These are phyloP conservation scores for Drosophila melanocephala DNA, from an alignment of 2,888 invertebrate species.

Conservation along the genomic window DNA sequence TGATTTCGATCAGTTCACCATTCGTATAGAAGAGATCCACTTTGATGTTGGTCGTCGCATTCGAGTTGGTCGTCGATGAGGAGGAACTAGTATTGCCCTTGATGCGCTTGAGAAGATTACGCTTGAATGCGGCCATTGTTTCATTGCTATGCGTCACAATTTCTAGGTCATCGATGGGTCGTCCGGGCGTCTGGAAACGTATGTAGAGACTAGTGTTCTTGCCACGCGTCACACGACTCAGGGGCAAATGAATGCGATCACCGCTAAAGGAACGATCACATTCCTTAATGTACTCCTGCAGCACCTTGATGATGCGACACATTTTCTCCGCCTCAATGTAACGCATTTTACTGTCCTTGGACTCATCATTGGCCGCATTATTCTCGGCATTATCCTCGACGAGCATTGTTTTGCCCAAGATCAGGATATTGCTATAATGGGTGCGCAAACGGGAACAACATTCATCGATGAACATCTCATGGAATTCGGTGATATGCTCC, in stretches of 20 bases:
- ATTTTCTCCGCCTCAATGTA: conserved; percentile 91
- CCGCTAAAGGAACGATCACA: conserved; percentile 95
- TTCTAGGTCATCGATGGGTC: conserved; percentile 96
- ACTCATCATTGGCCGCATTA: conserved; percentile 73
- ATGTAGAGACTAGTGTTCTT: conserved; percentile 95
- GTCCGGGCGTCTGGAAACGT: conserved; percentile 94
- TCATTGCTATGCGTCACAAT: conserved; percentile 97
- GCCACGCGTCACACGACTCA: conserved; percentile 94
- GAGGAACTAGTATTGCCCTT: conserved; percentile 85
- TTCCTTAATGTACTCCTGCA: conserved; percentile 97
- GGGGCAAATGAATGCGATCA: conserved; percentile 95
- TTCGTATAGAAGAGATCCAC: conserved; percentile 94
- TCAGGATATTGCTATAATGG: conserved; percentile 93
- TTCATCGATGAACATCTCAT: conserved; percentile 95
- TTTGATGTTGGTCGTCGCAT: conserved; percentile 90
- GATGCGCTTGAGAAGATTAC: conserved; percentile 88
- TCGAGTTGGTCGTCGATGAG: conserved; percentile 84
- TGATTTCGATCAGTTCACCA: conserved; percentile 94
- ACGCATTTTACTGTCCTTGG: conserved; percentile 83
- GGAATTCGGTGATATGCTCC: conserved; percentile 92
- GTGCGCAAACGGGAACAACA: conserved; percentile 95
- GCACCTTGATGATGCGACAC: conserved; percentile 96
- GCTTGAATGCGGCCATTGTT: conserved; percentile 93
- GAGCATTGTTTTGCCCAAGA: conserved; percentile 81
- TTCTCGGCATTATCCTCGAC: conserved; percentile 46